Evolutionary conservation across 2,797 vertebrate species (phyloP).

Genomic region (Thamnophis elegans): DNA sequence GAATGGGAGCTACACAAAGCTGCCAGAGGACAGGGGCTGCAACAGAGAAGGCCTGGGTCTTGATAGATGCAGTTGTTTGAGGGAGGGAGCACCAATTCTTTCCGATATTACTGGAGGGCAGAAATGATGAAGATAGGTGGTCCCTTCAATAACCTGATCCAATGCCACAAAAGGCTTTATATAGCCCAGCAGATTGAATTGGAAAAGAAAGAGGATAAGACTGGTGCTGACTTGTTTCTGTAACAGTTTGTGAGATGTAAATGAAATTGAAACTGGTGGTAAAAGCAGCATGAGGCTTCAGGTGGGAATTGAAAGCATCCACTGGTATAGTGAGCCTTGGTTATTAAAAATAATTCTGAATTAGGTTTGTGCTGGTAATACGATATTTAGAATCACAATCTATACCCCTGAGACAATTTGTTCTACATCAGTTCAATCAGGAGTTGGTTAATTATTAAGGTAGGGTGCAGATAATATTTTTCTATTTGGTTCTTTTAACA

Average conservation of each 20-base stretch:
- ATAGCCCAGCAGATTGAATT: neutral
- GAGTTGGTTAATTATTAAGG: neutral
- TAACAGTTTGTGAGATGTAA: neutral
- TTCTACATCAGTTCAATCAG: neutral
- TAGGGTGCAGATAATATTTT: neutral
- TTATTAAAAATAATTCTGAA: constrained; percentile 1
- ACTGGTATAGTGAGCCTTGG: neutral
- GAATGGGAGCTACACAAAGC: neutral
- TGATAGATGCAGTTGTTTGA: neutral
- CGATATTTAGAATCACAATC: neutral
- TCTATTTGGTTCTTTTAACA: neutral
- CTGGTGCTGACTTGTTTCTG: neutral
- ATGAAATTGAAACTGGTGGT: neutral
- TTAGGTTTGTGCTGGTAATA: neutral
- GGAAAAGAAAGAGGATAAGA: neutral
- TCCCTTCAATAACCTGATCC: neutral
- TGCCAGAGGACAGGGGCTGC: neutral
- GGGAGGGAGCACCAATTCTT: neutral
- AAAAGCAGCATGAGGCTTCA: neutral
- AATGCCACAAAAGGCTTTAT: neutral
- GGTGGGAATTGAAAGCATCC: neutral
- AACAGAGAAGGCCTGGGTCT: neutral
- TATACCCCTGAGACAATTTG: neutral
- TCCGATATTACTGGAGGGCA: neutral
- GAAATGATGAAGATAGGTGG: neutral